Conservation (phyloP, 2,113 vertebrate genomes). For the Oncorhynchus kisutch region DNA sequence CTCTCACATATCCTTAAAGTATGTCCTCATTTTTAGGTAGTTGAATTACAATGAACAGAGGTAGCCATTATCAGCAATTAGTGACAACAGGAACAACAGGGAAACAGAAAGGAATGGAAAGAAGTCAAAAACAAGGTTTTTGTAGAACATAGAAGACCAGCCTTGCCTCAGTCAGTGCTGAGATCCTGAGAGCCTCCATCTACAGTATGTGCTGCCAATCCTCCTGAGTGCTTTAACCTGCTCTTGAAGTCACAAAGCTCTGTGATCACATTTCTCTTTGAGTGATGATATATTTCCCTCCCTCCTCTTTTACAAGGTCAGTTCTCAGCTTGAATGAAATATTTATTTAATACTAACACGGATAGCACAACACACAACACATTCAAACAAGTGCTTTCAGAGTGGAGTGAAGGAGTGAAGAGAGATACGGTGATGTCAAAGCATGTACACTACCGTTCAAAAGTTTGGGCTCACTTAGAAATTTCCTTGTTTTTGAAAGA, state of each 20-base stretch:
- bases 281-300: conserved; percentile 20
- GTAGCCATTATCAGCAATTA: too few species aligned
- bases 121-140: too few species aligned
- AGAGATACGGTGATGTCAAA: too few species aligned
- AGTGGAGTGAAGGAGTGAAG: background rate
- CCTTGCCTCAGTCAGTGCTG: background rate
- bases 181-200: background rate
- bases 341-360: conserved; percentile 20
- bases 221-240: conserved; percentile 1
- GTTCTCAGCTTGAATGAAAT: conserved; percentile 24
- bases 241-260: background rate
- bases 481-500: too few species aligned
- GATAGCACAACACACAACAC: background rate
- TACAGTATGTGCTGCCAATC: conserved; percentile 1
- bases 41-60: too few species aligned
- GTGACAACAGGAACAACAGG: too few species aligned
- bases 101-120: too few species aligned
- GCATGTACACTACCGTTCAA: too few species aligned
- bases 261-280: conserved; percentile 2
- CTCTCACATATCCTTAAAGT: too few species aligned
- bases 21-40: too few species aligned
- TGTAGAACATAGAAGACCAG: background rate
- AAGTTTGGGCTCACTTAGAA: too few species aligned
- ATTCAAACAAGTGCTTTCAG: background rate
- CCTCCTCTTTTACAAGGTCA: conserved; percentile 28